Evolutionary conservation across 2,113 vertebrate genomes (phyloP).

Genomic region (Cyprinus carpio): DNA sequence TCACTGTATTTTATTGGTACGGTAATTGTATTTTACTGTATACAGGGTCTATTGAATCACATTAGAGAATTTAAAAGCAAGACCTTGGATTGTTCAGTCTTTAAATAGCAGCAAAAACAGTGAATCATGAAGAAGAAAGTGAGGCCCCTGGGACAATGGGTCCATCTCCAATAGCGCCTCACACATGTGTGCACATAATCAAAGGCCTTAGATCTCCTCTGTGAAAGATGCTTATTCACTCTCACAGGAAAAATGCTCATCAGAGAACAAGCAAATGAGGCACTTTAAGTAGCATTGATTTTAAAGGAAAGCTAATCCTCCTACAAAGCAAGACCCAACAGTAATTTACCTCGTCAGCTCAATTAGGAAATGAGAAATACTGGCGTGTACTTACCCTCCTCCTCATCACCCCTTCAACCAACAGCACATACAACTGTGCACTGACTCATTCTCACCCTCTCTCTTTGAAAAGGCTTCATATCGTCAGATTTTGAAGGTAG

Average conservation of each 20-base stretch:
- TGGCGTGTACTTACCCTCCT: constrained; percentile 59
- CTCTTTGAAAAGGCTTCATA: neutral
- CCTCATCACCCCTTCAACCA: constrained; percentile 39
- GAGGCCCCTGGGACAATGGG: neutral
- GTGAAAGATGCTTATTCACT: constrained; percentile 69
- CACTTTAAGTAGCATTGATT: constrained; percentile 71
- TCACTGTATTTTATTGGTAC: neutral
- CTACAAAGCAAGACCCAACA: constrained; percentile 55
- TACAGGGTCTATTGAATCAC: neutral
- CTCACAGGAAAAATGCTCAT: constrained; percentile 54
- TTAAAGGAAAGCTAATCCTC: constrained; percentile 65
- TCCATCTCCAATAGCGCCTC: constrained; percentile 7
- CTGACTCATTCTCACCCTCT: neutral
- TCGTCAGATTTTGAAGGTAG: neutral
- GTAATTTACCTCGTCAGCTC: constrained; percentile 75
- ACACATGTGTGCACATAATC: constrained; percentile 33
- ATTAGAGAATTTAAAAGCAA: neutral
- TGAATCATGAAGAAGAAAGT: neutral
- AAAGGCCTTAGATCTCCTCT: constrained; percentile 44
- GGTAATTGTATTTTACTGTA: neutral
- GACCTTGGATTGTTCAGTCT: constrained; percentile 2
- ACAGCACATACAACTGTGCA: constrained; percentile 15
- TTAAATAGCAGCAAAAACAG: neutral
- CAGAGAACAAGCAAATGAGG: constrained; percentile 50
- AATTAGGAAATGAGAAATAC: constrained; percentile 75